Evolutionary conservation across 1,140 invertebrate genomes (phyloP), one percentile per base, ranked within the genome.

Genomic region (Drosophila lini): DNA sequence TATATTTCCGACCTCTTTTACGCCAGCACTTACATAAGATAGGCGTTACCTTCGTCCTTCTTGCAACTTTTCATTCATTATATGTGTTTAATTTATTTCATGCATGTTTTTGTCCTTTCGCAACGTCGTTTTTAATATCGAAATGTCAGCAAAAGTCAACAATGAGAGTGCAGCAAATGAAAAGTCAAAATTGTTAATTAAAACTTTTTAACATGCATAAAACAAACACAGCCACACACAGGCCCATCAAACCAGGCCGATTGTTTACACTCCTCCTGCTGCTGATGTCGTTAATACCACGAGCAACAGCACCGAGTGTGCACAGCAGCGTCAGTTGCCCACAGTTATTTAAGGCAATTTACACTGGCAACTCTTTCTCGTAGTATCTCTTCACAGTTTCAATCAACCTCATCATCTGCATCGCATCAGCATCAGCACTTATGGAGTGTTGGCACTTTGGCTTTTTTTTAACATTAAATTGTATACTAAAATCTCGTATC

Each of bases 121-220:
- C 47, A 44, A 41, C 41, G 58, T 63, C 45, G 36, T 47, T 76
- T 59, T 76, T 68, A 76, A 76, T 76, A 74, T 74, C 69, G 71
- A 67, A 76, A 65, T 82, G 80, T 88, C 82, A 88, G 80, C 82
- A 70, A 86, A 81, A 88, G 83, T 86, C 82, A 88, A 86, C 83
- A 86, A 61, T 71, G 56, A 78, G 78, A 78, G 78, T 64, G 62
- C 62, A 67, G 61, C 69, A 80, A 88, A 62, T 80, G 74, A 78
- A 89, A 86, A 89, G 84, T 89, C 80, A 74, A 89, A 88, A 89
- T 80, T 83, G 80, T 88, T 88, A 88, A 88, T 88, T 88, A 88
- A 84, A 89, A 89, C 83, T 84, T 88, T 86, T 86, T 83, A 88
- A 89, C 83, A 88, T 80, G 80, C 80, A 84, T 80, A 80, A 80